Conservation (phyloP, 2,888 invertebrate species). For the Perizoma affinitatum region DNA sequence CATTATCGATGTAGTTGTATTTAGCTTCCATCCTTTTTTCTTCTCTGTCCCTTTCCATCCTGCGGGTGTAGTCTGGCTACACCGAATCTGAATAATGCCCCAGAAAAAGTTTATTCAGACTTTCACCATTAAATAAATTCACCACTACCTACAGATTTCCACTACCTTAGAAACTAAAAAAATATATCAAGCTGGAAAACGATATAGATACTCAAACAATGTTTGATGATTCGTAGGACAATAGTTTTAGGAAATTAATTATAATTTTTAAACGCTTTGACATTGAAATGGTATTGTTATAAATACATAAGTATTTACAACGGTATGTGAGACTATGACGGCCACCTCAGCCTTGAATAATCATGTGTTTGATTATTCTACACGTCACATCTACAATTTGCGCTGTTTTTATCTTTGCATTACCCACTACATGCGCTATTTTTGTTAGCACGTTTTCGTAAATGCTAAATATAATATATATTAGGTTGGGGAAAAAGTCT, state of each 20-base stretch:
- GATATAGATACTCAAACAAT: no score
- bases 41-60: slow-evolving; percentile 30
- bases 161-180: not conserved
- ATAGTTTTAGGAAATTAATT: slow-evolving; percentile 36
- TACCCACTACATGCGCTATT: slow-evolving; percentile 42
- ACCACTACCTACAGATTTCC: no score
- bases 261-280: slow-evolving; percentile 53
- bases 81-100: slow-evolving; percentile 1
- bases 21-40: slow-evolving; percentile 43
- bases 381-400: slow-evolving; percentile 69
- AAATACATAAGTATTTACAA: slow-evolving; percentile 56
- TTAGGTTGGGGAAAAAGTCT: no score
- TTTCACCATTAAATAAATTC: not conserved
- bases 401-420: slow-evolving; percentile 54
- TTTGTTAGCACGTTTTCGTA: slow-evolving; percentile 23
- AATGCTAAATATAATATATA: not conserved
- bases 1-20: slow-evolving; percentile 38
- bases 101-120: not conserved
- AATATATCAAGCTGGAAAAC: no score
- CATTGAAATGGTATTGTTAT: slow-evolving; percentile 75
- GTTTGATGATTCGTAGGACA: not conserved
- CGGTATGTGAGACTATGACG: slow-evolving; percentile 66
- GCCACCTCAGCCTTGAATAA: slow-evolving; percentile 69
- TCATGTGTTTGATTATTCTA: slow-evolving; percentile 73
- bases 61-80: not conserved